Conservation (phyloP, 2,888 invertebrate species). For the Gastrophysa polygoni region DNA sequence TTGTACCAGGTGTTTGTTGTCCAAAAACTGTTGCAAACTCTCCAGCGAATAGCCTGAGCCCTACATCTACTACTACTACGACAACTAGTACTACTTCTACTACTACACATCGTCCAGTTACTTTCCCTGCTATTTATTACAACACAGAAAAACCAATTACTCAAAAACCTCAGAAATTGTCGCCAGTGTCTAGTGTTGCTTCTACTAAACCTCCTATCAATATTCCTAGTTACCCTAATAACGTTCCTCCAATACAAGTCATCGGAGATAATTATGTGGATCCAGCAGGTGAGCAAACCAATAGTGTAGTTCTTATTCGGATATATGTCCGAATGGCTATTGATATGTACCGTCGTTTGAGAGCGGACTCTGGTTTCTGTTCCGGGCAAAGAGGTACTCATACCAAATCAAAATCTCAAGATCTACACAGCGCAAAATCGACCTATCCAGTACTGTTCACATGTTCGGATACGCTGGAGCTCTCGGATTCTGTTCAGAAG, state of each 20-base stretch:
- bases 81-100: constrained; percentile 45
- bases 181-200: constrained; percentile 19
- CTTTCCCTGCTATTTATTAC: constrained; percentile 42
- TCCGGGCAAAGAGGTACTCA: too few relatives aligned
- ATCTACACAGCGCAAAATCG: too few relatives aligned
- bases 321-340: too few relatives aligned
- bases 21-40: constrained; percentile 64
- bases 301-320: background rate
- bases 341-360: too few relatives aligned
- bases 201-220: constrained; percentile 27
- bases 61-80: constrained; percentile 28
- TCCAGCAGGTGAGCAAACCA: constrained; percentile 61
- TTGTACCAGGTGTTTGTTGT: constrained; percentile 92
- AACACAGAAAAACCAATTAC: constrained; percentile 40
- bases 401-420: too few relatives aligned
- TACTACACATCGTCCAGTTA: constrained; percentile 42
- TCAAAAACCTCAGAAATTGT: constrained; percentile 21
- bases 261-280: constrained; percentile 58
- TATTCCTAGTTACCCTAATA: constrained; percentile 24
- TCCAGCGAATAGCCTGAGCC: constrained; percentile 44
- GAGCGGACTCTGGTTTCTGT: too few relatives aligned
- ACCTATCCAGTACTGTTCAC: too few relatives aligned
- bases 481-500: too few relatives aligned
- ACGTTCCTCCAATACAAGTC: constrained; percentile 17
- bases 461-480: too few relatives aligned